Percentiles rank a stretch among this genome's conserved stretches.
Evolutionary conservation across 2,888 invertebrate species (phyloP).

Genomic region (Drosophila prolongata): DNA sequence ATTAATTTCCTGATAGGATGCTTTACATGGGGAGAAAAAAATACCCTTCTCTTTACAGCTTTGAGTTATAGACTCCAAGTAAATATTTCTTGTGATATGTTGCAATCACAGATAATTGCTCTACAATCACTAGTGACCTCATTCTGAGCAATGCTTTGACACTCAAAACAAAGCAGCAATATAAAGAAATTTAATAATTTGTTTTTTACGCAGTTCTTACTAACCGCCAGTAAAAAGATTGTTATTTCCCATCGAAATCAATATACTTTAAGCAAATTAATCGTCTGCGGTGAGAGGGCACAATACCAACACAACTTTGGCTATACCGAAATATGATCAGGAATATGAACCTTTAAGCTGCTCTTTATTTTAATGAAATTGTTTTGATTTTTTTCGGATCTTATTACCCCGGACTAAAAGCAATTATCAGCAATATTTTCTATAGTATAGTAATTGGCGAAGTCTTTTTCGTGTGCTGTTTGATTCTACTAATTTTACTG

Average conservation of each 20-base stretch:
- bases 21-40: too few relatives aligned
- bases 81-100: too few relatives aligned
- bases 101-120: not conserved
- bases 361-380: slow-evolving; percentile 25
- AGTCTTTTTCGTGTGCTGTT: not conserved
- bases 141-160: slow-evolving; percentile 1
- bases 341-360: slow-evolving; percentile 18
- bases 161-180: not conserved
- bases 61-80: too few relatives aligned
- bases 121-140: not conserved
- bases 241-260: not conserved
- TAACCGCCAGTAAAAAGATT: not conserved
- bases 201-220: slow-evolving; percentile 36
- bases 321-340: not conserved
- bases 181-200: not conserved
- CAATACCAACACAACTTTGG: not conserved
- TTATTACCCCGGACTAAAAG: slow-evolving; percentile 17
- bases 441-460: not conserved
- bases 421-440: not conserved
- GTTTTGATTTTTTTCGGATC: too few relatives aligned
- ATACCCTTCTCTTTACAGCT: too few relatives aligned
- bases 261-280: slow-evolving; percentile 12
- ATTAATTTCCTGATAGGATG: not conserved
- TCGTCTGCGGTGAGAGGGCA: slow-evolving; percentile 5
- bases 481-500: not conserved